phyloP scores from a whole-genome alignment of 2,888 invertebrate genomes.

The Tetramorium bicarinatum region DNA sequence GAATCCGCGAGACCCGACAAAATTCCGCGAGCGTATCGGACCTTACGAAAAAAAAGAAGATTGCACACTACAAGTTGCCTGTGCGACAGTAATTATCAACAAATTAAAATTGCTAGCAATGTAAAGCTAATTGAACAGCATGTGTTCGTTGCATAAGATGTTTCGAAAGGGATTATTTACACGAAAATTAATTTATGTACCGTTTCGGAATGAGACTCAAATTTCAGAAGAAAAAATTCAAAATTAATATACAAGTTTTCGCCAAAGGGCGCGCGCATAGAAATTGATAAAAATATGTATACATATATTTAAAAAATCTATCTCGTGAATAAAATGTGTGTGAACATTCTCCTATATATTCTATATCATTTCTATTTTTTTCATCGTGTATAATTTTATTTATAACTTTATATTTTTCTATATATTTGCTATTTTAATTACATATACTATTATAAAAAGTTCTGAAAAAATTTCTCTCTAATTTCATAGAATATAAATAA shows the following conservation, averaged over 20 bases:
- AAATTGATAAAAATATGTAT: not conserved
- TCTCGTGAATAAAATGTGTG: not conserved
- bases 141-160: slow-evolving; percentile 4
- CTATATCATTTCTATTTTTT: not conserved
- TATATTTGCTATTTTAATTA: slow-evolving; percentile 18
- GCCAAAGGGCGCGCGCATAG: not conserved
- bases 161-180: not conserved
- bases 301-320: not conserved
- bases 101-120: slow-evolving; percentile 33
- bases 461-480: not conserved
- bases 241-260: slow-evolving; percentile 2
- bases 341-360: not conserved
- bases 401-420: slow-evolving; percentile 15
- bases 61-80: not conserved
- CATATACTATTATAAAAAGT: not conserved
- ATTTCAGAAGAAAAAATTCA: not conserved
- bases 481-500: not conserved
- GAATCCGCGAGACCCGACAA: not conserved
- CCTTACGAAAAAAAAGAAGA: not conserved
- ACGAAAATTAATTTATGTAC: slow-evolving; percentile 39
- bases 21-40: slow-evolving; percentile 47
- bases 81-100: slow-evolving; percentile 19
- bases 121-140: slow-evolving; percentile 38
- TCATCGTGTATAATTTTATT: not conserved
- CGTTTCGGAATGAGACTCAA: slow-evolving; percentile 20